Evolutionary conservation across 2,113 vertebrate species (phyloP).

Genomic region (Mustela nigripes): DNA sequence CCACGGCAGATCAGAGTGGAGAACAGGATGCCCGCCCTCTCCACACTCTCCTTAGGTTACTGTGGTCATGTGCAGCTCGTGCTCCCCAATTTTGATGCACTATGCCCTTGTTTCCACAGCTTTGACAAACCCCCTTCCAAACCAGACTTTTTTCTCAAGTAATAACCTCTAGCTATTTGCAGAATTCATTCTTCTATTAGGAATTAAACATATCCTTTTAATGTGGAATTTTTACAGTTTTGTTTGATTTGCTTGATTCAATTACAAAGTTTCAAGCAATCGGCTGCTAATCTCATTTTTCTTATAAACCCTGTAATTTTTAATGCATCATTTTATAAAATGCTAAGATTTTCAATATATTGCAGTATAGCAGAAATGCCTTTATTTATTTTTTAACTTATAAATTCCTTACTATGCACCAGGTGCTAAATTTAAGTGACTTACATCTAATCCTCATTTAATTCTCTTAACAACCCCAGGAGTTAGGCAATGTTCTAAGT

Average conservation of each 20-base stretch:
- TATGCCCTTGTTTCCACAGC: background rate
- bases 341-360: constrained; percentile 21
- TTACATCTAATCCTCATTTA: background rate
- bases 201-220: constrained; percentile 49
- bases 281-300: constrained; percentile 16
- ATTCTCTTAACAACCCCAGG: background rate
- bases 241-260: background rate
- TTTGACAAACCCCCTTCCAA: background rate
- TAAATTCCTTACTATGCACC: background rate
- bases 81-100: background rate
- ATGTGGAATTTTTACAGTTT: background rate
- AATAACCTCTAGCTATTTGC: background rate
- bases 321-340: constrained; percentile 35
- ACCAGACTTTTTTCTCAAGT: background rate
- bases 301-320: constrained; percentile 9
- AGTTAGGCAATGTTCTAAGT: background rate
- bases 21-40: background rate
- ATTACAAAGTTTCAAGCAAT: constrained; percentile 56
- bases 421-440: background rate
- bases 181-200: constrained; percentile 38
- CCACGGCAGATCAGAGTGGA: background rate
- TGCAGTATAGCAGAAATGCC: background rate
- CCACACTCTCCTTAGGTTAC: background rate
- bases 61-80: background rate
- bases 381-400: background rate